Base-by-base conservation (phyloP, 2,113 vertebrate species). In the Cygnus buccinator region DNA sequence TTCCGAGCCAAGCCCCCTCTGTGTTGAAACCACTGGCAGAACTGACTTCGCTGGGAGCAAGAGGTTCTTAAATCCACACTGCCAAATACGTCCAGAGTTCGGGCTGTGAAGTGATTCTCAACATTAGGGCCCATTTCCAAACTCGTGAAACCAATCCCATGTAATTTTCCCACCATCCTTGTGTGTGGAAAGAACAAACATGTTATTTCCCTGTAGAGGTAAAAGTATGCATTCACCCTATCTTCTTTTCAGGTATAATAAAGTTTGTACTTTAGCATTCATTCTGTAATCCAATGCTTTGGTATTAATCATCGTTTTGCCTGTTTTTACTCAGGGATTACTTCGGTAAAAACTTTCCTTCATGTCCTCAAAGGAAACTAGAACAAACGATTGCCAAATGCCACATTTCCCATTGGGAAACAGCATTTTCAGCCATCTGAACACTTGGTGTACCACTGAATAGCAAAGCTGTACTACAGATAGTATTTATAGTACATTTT, bases 401-500 rank as follows among this genome's bases (percentile, higher is more conserved):
- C 68, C 79, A 89, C 77, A 89, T 95, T 96, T 95, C 93, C 94
- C 94, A 85, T 50, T 91, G 96, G 94, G 86, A 95, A 97, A 95
- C 88, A 91, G 78, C 52, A 81, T 89, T 95, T 72, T 86, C 61
- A 72, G 44, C 67, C 95, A 95, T 94, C 86, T 97, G 93, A 97
- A 86, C 37, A 14, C 65, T 95, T 61, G 61, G 93, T 89, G 57
- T 94, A 93, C 94, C 92, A 95, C 67, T 20, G 52, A 95, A 44
- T 84, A 92, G 70, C 62, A 94, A 96, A 89, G 61, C 78, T 92
- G 76, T 81, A 78, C 65, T 83, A 75, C 63, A 44, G 81, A 74
- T 70, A 87, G 89, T 96, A 97, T 97, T 97, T 97, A 90, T 97
- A 97, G 96, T 39, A 97, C 75, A 79, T 96, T 94, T 94, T 95